Percentiles rank a stretch among this genome's conserved stretches.
Conservation (phyloP, 2,888 invertebrate species). For the Octodonta nipae region DNA sequence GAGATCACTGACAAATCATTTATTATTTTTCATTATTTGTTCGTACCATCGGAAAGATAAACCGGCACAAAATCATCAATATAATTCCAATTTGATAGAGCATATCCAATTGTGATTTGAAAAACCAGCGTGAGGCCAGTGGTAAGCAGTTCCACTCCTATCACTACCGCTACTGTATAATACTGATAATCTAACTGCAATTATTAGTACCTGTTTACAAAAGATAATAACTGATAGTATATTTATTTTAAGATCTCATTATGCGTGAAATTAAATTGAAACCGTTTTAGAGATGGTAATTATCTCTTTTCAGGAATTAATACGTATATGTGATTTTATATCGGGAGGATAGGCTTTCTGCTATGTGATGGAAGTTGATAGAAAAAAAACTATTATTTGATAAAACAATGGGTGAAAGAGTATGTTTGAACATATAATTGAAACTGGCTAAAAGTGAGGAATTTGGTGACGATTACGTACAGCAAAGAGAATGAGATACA, state of each 20-base stretch:
- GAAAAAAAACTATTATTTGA: too few species aligned
- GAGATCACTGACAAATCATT: too few species aligned
- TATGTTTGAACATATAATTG: too few species aligned
- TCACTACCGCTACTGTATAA: conserved; percentile 9
- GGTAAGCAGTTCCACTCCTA: conserved; percentile 14
- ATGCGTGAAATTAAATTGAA: conserved; percentile 21
- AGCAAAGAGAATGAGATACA: too few species aligned
- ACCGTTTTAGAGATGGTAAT: conserved; percentile 19
- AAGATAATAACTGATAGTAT: conserved; percentile 20
- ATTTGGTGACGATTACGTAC: too few species aligned
- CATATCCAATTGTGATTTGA: conserved; percentile 14
- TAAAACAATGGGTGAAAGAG: too few species aligned
- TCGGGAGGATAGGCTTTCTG: background rate
- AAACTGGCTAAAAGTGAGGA: too few species aligned
- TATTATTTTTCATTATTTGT: background rate
- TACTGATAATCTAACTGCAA: conserved; percentile 11
- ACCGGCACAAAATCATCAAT: background rate
- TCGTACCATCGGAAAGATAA: background rate
- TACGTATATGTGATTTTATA: conserved; percentile 2
- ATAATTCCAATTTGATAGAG: conserved; percentile 7
- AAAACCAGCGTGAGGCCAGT: conserved; percentile 13
- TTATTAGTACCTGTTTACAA: conserved; percentile 18
- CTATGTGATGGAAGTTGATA: too few species aligned
- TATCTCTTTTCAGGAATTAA: conserved; percentile 14
- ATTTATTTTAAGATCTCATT: conserved; percentile 22